Evolutionary conservation across 2,113 vertebrate genomes (phyloP).

Genomic region (Cervus canadensis): DNA sequence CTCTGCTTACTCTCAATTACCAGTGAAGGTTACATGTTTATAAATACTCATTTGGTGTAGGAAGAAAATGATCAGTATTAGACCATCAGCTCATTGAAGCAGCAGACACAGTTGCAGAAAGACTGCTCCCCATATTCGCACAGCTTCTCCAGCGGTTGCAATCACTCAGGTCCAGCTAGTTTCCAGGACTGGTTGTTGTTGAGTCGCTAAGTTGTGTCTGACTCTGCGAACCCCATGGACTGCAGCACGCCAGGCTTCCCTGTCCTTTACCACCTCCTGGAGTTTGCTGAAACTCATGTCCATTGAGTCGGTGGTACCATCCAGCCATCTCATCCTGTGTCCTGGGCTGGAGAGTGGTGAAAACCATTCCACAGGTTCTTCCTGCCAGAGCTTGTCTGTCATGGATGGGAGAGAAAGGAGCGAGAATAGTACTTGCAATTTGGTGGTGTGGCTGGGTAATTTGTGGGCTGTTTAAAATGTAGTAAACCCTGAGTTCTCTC

Average conservation of each 20-base stretch:
- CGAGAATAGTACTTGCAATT: neutral
- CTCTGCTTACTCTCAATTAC: neutral
- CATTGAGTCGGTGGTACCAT: neutral
- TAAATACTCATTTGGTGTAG: neutral
- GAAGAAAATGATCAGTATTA: neutral
- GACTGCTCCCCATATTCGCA: neutral
- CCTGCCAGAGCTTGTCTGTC: neutral
- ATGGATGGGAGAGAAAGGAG: neutral
- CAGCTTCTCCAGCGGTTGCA: neutral
- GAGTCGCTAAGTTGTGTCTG: neutral
- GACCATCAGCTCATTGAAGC: neutral
- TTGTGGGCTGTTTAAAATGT: neutral
- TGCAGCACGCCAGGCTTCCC: neutral
- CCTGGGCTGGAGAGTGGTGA: neutral
- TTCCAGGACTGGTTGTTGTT: neutral
- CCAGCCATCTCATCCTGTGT: neutral
- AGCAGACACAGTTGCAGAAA: neutral
- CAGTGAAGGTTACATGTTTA: neutral
- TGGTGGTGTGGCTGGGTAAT: neutral
- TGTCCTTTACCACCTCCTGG: neutral
- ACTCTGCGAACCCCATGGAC: neutral
- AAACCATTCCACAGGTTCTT: neutral
- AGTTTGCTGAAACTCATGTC: neutral
- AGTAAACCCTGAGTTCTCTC: neutral
- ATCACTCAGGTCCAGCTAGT: neutral